Evolutionary conservation across 2,797 vertebrate genomes (phyloP).

Genomic region (Sebastes hubbsi): DNA sequence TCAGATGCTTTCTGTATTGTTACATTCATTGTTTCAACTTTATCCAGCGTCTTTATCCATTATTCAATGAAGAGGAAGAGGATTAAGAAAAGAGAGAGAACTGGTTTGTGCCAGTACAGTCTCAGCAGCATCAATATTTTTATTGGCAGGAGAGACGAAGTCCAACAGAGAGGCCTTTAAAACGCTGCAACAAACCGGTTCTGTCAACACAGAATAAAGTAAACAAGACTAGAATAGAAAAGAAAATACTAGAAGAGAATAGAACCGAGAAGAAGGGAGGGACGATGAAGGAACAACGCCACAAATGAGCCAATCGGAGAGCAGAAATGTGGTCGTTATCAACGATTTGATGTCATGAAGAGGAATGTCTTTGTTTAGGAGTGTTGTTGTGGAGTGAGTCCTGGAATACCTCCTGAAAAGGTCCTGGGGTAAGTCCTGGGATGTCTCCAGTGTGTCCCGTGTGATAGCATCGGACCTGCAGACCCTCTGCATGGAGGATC

Average conservation of each 20-base stretch:
- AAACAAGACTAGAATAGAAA: neutral
- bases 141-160: constrained; percentile 47
- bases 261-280: neutral
- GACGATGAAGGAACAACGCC: neutral
- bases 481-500: constrained; percentile 43
- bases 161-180: constrained; percentile 21
- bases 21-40: neutral
- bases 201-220: neutral
- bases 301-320: neutral
- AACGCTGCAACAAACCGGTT: constrained; percentile 43
- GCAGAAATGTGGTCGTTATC: neutral
- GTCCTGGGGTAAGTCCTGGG: neutral
- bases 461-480: constrained; percentile 65
- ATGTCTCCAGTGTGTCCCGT: constrained; percentile 3
- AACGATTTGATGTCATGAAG: neutral
- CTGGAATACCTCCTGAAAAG: neutral
- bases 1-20: neutral
- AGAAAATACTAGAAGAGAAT: neutral
- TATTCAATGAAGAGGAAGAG: constrained; percentile 36
- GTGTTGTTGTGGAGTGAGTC: neutral
- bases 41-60: neutral
- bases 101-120: constrained; percentile 36
- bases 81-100: constrained; percentile 29
- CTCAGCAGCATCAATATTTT: constrained; percentile 47
- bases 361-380: neutral